A percentile compares a stretch with the other conserved stretches of the same genome.
Conservation (phyloP, 2,113 vertebrate species). For the Pterocles burchelli region DNA sequence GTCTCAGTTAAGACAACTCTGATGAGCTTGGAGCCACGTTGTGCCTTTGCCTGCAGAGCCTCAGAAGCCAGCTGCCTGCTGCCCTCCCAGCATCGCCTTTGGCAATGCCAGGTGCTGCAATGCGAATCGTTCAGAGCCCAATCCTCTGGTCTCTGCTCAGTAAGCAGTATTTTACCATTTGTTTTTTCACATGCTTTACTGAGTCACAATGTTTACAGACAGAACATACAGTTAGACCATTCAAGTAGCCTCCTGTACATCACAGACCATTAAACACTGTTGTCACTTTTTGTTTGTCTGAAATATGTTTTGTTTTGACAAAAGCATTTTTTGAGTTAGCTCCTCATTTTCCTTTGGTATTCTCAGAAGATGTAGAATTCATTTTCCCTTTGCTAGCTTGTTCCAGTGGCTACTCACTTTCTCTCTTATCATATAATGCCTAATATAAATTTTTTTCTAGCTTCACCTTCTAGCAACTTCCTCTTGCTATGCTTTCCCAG, state of each 20-base stretch:
- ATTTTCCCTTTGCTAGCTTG: background rate
- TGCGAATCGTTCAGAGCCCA: background rate
- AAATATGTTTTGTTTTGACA: background rate
- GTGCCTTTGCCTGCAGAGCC: background rate
- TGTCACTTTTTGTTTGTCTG: background rate
- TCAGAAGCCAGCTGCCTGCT: background rate
- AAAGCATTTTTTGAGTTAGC: background rate
- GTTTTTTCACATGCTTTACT: background rate
- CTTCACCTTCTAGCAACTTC: background rate
- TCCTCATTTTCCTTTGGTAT: background rate
- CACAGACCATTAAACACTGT: background rate
- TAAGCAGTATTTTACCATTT: background rate
- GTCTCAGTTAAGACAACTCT: background rate
- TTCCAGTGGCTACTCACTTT: background rate
- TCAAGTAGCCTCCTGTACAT: background rate
- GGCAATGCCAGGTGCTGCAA: background rate
- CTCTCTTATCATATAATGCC: background rate
- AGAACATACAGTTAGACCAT: rapidly evolving
- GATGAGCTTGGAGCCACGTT: background rate
- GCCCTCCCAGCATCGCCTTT: background rate
- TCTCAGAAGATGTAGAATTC: background rate
- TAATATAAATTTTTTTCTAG: background rate
- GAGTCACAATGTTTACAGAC: background rate
- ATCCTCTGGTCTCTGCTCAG: background rate
- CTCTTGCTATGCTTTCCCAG: background rate